Percentiles rank a stretch among this genome's conserved stretches.
Evolutionary conservation across 2,797 vertebrate species (phyloP).

Genomic region (Podarcis siculus): DNA sequence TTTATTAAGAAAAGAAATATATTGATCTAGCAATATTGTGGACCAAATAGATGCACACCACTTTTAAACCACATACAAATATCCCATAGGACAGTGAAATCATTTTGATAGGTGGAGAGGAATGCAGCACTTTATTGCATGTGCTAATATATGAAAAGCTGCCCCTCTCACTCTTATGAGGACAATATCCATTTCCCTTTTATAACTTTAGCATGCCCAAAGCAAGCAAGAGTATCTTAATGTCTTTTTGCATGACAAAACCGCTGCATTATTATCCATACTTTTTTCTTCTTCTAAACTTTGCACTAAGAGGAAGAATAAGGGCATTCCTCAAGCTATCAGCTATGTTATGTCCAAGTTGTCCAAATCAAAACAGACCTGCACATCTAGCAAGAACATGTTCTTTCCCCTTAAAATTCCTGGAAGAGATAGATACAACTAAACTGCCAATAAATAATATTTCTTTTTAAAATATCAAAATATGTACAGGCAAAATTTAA

Average conservation of each 20-base stretch:
- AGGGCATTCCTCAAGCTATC: not conserved
- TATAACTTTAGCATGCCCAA: slow-evolving; percentile 37
- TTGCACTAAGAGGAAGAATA: slow-evolving; percentile 28
- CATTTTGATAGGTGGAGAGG: slow-evolving; percentile 72
- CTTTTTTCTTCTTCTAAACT: slow-evolving; percentile 43
- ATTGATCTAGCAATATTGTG: slow-evolving; percentile 72
- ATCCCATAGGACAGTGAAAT: slow-evolving; percentile 72
- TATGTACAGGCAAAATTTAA: slow-evolving; percentile 36
- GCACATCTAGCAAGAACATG: not conserved
- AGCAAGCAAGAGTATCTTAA: slow-evolving; percentile 49
- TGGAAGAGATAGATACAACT: too few species aligned
- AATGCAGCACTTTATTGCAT: slow-evolving; percentile 64
- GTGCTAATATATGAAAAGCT: slow-evolving; percentile 64
- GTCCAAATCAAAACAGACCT: not conserved
- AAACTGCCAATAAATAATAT: not conserved
- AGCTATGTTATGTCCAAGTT: not conserved
- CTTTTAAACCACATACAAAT: slow-evolving; percentile 76
- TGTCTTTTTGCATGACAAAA: slow-evolving; percentile 39
- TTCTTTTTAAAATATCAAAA: slow-evolving; percentile 22
- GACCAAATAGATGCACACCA: slow-evolving; percentile 70
- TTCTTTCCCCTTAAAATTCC: not conserved
- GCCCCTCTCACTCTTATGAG: slow-evolving; percentile 43
- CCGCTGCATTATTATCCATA: not conserved
- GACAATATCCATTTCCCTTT: slow-evolving; percentile 56
- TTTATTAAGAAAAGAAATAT: slow-evolving; percentile 36